Percentiles rank a stretch among this genome's conserved stretches.
phyloP scores from a whole-genome alignment of 2,797 vertebrate genomes.

The Neostethus bicornis region DNA sequence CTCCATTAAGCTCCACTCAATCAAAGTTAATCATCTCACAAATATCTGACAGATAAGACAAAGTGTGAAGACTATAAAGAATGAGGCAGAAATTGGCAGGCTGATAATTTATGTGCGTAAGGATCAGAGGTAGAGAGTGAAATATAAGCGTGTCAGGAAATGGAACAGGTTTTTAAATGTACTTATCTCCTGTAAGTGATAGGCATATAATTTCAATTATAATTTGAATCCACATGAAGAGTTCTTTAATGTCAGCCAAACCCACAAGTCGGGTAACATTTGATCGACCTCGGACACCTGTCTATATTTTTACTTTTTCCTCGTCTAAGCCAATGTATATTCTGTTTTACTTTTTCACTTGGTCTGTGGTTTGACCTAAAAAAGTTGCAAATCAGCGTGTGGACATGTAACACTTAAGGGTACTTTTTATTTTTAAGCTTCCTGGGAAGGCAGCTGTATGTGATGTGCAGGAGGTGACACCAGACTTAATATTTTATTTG shows the following conservation, averaged over 20 bases:
- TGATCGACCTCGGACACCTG: not conserved
- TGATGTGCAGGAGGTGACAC: not conserved
- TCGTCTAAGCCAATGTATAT: not conserved
- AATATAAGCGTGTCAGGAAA: not conserved
- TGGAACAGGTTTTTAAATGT: not conserved
- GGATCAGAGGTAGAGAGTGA: constrained; percentile 1
- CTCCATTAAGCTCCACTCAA: not conserved
- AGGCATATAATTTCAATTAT: not conserved
- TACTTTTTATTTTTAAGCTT: too few species aligned
- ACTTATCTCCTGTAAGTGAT: not conserved
- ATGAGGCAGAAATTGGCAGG: not conserved
- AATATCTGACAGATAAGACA: not conserved
- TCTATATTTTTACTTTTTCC: not conserved
- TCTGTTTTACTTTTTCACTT: too few species aligned
- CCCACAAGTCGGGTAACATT: not conserved
- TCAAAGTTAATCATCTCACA: not conserved
- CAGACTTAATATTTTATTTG: not conserved
- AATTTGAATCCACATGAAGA: not conserved
- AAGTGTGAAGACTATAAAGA: not conserved
- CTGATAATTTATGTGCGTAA: not conserved
- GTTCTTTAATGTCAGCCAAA: not conserved
- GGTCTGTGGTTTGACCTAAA: not conserved
- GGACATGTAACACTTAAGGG: not conserved
- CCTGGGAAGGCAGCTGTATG: too few species aligned
- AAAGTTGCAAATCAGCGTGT: not conserved